These are phyloP conservation scores for Archips crataeganus DNA, from an alignment of 2,888 invertebrate genomes.

Conservation along the genomic window DNA sequence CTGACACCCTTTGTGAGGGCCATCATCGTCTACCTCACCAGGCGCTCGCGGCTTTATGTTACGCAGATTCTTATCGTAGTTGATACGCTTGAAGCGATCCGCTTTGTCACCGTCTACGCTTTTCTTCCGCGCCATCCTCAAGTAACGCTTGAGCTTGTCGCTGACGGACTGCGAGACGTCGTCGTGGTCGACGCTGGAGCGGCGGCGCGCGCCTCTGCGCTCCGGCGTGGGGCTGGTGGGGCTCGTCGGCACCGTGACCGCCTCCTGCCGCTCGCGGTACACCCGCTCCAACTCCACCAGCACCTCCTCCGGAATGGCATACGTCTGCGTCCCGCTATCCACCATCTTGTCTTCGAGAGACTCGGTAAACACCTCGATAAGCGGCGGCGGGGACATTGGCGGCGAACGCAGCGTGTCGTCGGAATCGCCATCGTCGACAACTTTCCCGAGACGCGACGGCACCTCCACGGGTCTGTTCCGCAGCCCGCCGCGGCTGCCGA, in stretches of 20 bases:
- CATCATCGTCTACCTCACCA: constrained; percentile 92
- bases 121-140: constrained; percentile 95
- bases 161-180: constrained; percentile 95
- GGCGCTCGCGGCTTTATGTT: constrained; percentile 93
- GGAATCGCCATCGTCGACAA: constrained; percentile 57
- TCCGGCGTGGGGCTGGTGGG: constrained; percentile 75
- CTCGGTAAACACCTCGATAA: constrained; percentile 89
- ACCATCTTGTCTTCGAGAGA: constrained; percentile 83
- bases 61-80: constrained; percentile 93
- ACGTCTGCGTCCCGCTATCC: constrained; percentile 87
- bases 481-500: constrained; percentile 64
- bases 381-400: constrained; percentile 87
- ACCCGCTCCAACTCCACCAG: constrained; percentile 80
- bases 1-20: constrained; percentile 90
- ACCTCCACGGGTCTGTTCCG: constrained; percentile 61
- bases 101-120: constrained; percentile 93
- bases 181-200: constrained; percentile 93
- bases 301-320: constrained; percentile 85
- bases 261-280: constrained; percentile 75
- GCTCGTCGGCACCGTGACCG: constrained; percentile 73
- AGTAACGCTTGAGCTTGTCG: constrained; percentile 94
- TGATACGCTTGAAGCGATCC: constrained; percentile 94
- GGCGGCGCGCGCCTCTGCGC: constrained; percentile 82
- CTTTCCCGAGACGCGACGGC: constrained; percentile 52
- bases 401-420: constrained; percentile 67